A percentile compares a stretch with the other conserved stretches of the same genome.
Conservation (phyloP, 2,888 invertebrate genomes). For the Graphium colonna region DNA sequence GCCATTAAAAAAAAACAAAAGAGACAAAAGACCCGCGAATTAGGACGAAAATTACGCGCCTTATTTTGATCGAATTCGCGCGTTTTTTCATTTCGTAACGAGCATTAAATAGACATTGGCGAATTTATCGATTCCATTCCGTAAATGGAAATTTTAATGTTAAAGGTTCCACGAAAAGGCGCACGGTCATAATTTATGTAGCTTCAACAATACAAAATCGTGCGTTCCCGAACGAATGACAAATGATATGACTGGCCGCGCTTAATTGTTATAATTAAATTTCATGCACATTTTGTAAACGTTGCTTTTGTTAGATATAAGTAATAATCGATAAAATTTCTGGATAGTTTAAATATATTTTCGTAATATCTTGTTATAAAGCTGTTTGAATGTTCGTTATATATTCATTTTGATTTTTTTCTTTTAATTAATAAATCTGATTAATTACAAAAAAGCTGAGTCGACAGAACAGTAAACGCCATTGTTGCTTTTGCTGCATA, state of each 20-base stretch:
- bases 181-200: slow-evolving; percentile 51
- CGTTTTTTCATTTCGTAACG: slow-evolving; percentile 9
- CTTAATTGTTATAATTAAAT: slow-evolving; percentile 66
- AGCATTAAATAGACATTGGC: slow-evolving; percentile 38
- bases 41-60: slow-evolving; percentile 13
- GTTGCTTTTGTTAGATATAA: too few species aligned
- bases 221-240: slow-evolving; percentile 51
- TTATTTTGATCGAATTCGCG: too few species aligned
- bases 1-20: neutral
- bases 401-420: too few species aligned
- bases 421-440: too few species aligned
- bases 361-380: too few species aligned
- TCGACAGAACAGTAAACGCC: too few species aligned
- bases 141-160: slow-evolving; percentile 37
- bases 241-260: slow-evolving; percentile 51
- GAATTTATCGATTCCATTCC: slow-evolving; percentile 46
- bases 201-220: slow-evolving; percentile 45
- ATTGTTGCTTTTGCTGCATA: too few species aligned
- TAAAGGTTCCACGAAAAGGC: slow-evolving; percentile 57
- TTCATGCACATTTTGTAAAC: neutral
- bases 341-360: too few species aligned
- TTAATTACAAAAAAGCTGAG: too few species aligned
- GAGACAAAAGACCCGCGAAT: neutral
- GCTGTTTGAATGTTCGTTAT: too few species aligned
- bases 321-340: too few species aligned